Conservation (phyloP, 2,797 vertebrate genomes). For the Paguma larvata region DNA sequence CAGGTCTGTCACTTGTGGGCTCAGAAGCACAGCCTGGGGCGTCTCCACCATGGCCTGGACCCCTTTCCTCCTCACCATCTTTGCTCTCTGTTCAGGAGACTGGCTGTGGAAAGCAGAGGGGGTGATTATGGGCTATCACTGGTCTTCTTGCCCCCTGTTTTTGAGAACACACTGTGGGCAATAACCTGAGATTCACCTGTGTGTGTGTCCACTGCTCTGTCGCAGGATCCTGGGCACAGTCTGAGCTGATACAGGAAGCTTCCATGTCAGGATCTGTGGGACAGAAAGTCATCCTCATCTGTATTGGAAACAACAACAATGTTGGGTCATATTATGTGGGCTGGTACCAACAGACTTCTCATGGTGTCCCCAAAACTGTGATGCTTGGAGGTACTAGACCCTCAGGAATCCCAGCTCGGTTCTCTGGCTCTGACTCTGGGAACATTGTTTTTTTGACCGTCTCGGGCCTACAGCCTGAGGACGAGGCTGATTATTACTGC, state of each 20-base stretch:
- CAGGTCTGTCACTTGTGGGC: not conserved
- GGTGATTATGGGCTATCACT: not conserved
- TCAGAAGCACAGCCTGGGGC: not conserved
- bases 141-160: not conserved
- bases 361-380: not conserved
- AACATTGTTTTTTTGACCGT: not conserved
- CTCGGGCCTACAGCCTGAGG: accelerated
- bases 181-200: not conserved
- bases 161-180: accelerated
- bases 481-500: not conserved
- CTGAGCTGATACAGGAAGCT: not conserved
- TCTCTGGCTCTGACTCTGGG: not conserved
- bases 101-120: no score
- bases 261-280: not conserved
- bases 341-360: not conserved
- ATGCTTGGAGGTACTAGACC: not conserved
- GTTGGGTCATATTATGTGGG: accelerated
- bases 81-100: not conserved
- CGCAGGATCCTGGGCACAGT: not conserved
- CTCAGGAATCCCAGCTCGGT: not conserved
- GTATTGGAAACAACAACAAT: not conserved
- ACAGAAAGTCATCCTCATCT: not conserved
- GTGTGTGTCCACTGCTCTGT: not conserved
- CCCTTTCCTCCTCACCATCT: not conserved
- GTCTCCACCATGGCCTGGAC: not conserved